Base-by-base conservation (phyloP, 2,888 invertebrate genomes). In the Ephialtes manifestator region DNA sequence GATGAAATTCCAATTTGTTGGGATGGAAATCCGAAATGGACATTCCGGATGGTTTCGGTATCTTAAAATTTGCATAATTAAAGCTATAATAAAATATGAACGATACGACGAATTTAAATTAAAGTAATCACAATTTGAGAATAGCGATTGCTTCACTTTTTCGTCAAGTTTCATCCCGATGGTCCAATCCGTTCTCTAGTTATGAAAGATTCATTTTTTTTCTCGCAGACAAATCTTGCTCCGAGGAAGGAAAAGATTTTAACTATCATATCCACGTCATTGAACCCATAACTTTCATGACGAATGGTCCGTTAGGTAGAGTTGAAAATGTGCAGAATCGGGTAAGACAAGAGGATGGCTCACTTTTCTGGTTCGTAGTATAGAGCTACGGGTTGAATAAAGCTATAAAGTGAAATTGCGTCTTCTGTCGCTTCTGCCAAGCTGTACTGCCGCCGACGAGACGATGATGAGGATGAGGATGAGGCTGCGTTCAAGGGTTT, bases 311-410 rank as follows among this genome's bases (percentile, higher is more conserved):
- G 82, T 83, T 82, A 86, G 86, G 85, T 88, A 87, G 89, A 83
- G 90, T 89, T 87, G 83, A 75, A 90, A 89, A 87, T 87, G 87
- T 86, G 87, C 89, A 86, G 84, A 67, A 78, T 74, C 71, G 87
- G 84, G 85, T 87, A 84, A 75, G 74, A 75, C 46, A 70, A 15
- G 39, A 2, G 46, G 28, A 43, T 43, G 53, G 15, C 39, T 20
- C 15, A 11, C 67, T 28, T 67, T 78, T 55, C 71, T 35, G 81
- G 86, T 88, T 88, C 88, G 20, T 39, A 39, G 18, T 89, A 88
- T 87, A 77, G 82, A 80, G 58, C 68, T 35, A 58, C 63, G 35
- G 43, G 46, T 74, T 20, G 24, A 72, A 72, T 74, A 18, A 76
- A 28, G 53, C 77, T n/a, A 39, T 53, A 79, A 63, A 53, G 75